Percentiles rank a stretch among this genome's conserved stretches.
Conservation (phyloP, 2,113 vertebrate genomes). For the Vulpes lagopus region DNA sequence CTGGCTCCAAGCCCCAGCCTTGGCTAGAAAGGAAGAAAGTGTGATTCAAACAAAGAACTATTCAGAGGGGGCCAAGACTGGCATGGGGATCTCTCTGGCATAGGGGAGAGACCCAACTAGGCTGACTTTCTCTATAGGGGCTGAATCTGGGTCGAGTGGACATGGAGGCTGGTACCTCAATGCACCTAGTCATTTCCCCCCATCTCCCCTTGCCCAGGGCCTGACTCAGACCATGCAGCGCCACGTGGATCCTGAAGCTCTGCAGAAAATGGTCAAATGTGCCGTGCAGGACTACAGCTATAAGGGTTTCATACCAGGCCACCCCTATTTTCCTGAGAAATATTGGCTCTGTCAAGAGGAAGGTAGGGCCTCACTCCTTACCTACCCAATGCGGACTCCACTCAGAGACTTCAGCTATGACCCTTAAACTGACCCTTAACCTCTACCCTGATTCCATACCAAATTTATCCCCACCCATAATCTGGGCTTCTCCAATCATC, state of each 20-base stretch:
- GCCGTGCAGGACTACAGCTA: constrained; percentile 62
- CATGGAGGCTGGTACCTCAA: background rate
- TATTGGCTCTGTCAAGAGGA: constrained; percentile 74
- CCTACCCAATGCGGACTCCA: background rate
- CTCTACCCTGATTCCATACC: background rate
- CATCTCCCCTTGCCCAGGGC: constrained; percentile 69
- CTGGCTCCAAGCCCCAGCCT: background rate
- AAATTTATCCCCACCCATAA: background rate
- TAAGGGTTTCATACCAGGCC: background rate
- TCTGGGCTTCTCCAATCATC: background rate
- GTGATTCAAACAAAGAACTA: background rate
- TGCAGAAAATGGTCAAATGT: constrained; percentile 69
- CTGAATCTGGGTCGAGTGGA: background rate
- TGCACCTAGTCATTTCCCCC: background rate
- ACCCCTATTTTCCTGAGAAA: constrained; percentile 69
- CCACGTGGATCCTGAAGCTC: background rate
- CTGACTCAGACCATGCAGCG: constrained; percentile 59
- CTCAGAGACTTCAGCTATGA: background rate
- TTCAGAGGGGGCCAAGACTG: background rate
- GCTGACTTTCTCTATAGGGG: background rate
- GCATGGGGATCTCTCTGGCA: background rate
- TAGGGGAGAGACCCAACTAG: background rate
- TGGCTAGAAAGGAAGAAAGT: background rate
- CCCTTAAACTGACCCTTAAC: background rate
- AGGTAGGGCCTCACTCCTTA: constrained; percentile 74